Evolutionary conservation across 2,888 invertebrate species (phyloP), one percentile per base, ranked within the genome.

Genomic region (Tubulanus polymorphus): DNA sequence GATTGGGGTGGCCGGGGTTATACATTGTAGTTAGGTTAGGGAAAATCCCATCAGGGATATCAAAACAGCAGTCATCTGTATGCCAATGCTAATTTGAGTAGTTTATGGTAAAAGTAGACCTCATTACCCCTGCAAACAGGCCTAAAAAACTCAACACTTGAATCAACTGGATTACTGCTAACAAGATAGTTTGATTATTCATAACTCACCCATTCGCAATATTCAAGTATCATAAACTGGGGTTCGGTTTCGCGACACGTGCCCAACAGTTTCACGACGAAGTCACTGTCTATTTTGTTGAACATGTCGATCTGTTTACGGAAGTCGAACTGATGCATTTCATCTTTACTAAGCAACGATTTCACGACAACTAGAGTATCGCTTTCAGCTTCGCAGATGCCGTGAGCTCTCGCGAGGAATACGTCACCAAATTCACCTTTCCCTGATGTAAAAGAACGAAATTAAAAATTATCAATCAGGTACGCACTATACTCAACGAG

Each of bases 361-460:
- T 79, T 79, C 30, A 79, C 76, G 18, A 77, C 71, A 28, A 79
- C 78, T 28, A 79, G 63, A 1, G 72, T 71, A 51, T 75, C 77
- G 5, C 64, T 60, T 45, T 72, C 71, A 20, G 62, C 69, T 50
- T 74, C 70, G 68, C 83, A 76, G 66, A 83, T 76, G 35, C 73
- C 72, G 35, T 72, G 63, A 74, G 85, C 70, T 84, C 91, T 48
- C 6, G 90, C 92, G 37, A 93, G 81, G 69, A 89, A 87, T 0
- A 95, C 89, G 67, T 94, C 94, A 0, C 95, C 95, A 71, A 92
- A 95, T 68, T 92, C 90, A 0, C 95, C 93, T 26, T 92, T 88
- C 20, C 93, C 90, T 87, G 65, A 18, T 69, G 63, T 12, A 32
- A 55, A 45, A 29, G 15, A 37, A 23, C 12, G 12, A 25, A n/a